Conservation (phyloP, 2,113 vertebrate genomes). For the Ardeotis arabs region DNA sequence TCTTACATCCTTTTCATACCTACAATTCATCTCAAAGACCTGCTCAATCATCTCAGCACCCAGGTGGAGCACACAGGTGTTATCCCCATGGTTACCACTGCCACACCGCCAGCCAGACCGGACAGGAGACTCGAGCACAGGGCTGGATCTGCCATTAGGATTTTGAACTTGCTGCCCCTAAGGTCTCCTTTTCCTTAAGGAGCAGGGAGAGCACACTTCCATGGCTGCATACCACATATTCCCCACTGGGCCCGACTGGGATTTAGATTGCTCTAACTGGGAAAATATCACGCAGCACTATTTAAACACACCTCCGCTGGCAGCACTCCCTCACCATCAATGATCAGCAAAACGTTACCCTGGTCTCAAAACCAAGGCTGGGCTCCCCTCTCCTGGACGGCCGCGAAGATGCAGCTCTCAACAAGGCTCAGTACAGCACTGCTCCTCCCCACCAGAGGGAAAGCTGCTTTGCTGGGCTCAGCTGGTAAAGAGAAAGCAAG, state of each 20-base stretch:
- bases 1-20: not conserved
- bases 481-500: not conserved
- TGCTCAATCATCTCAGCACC: not conserved
- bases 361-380: slow-evolving; percentile 28
- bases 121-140: not conserved
- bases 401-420: slow-evolving; percentile 38
- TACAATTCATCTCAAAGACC: not conserved
- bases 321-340: not conserved
- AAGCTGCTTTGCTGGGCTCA: not conserved
- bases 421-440: not conserved
- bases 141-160: not conserved
- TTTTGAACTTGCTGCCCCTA: not conserved
- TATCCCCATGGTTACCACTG: not conserved
- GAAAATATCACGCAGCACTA: not conserved
- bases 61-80: not conserved
- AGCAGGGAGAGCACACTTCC: not conserved
- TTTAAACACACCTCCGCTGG: not conserved
- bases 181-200: not conserved
- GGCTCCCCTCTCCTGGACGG: slow-evolving; percentile 64
- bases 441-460: not conserved
- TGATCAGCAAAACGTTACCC: not conserved
- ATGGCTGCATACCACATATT: not conserved
- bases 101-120: not conserved
- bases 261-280: not conserved
- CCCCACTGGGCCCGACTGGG: not conserved